These are phyloP conservation scores for Thera britannica DNA, from an alignment of 2,888 invertebrate genomes.

Conservation along the genomic window DNA sequence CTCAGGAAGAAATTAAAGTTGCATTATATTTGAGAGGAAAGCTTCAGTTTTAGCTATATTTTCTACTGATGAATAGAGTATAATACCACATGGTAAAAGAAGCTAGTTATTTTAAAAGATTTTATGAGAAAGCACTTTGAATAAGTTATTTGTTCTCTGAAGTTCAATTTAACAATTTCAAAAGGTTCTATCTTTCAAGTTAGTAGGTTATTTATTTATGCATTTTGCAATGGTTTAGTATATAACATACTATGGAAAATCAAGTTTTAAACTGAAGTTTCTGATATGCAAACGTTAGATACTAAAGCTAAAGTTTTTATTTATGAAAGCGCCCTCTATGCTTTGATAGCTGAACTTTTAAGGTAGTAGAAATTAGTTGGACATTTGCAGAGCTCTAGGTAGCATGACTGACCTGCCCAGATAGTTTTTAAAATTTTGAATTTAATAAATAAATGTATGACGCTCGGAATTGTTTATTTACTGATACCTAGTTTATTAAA, in stretches of 20 bases:
- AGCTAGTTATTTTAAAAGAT: too few relatives aligned
- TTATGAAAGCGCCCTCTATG: conserved; percentile 43
- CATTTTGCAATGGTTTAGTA: too few relatives aligned
- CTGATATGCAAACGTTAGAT: too few relatives aligned
- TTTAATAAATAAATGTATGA: background rate
- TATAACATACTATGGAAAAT: too few relatives aligned
- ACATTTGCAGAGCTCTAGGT: conserved; percentile 21
- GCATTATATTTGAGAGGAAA: conserved; percentile 33
- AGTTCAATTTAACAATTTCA: too few relatives aligned
- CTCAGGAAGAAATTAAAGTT: conserved; percentile 37
- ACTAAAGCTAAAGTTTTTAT: background rate
- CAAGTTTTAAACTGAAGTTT: too few relatives aligned
- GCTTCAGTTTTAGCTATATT: conserved; percentile 14
- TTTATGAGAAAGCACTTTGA: too few relatives aligned
- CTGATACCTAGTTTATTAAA: too few relatives aligned
- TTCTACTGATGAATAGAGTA: conserved; percentile 8
- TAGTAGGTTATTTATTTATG: too few relatives aligned
- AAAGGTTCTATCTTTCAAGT: too few relatives aligned
- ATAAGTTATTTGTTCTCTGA: too few relatives aligned
- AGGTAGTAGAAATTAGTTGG: conserved; percentile 16
- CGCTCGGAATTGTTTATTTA: background rate
- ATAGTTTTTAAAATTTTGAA: background rate
- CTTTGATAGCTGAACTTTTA: conserved; percentile 36
- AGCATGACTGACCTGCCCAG: conserved; percentile 5
- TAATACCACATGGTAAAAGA: background rate